Evolutionary conservation across 53 echinoderm and acorn worm genomes (phyloP), one percentile per base, ranked within the genome.

Genomic region (Stichopus horrens): DNA sequence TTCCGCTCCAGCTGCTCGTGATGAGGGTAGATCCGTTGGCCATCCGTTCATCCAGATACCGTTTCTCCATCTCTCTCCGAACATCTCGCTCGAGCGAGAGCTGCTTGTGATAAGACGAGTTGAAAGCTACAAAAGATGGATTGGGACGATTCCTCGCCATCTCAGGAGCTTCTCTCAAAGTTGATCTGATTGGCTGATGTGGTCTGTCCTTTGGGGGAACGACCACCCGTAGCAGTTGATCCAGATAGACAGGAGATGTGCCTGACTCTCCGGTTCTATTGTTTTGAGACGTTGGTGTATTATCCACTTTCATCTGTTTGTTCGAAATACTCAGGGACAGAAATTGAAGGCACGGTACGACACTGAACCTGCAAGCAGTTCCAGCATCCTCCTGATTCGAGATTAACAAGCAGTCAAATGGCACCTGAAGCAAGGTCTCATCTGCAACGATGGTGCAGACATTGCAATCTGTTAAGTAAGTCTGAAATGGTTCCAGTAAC

Each of bases 141-240:
- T 93, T 94, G 89, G 81, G 73, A 68, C 58, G 83, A 66, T 81
- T 90, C 37, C 83, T 88, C 16, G 98, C 77, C 93, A 97, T 97
- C 66, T 76, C 74, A 0, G 98, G 94, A 21, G 98, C 94, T 6
- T 90, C 86, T 21, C 66, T 54, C 19, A 92, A 21, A 3, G 57
- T 84, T 6, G 89, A 90, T 21, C 55, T 23, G 67, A 95, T 59
- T 53, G 92, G 88, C 21, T 68, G 87, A 86, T 94, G 95, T 52
- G 95, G 98, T n/a, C 77, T 66, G 23, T 88, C 90, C n/a, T 88
- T 76, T 5, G 90, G 95, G 7, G 94, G 95, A 23, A 97, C 82
- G 52, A 94, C 93, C 8, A 97, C 98, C 23, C 98, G 94, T 6
- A 90, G 85, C 84, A 92, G 86, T 89, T 94, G 88, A 77, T 97